Evolutionary conservation across 1,140 invertebrate genomes (phyloP).

Genomic region (Diprion similis): DNA sequence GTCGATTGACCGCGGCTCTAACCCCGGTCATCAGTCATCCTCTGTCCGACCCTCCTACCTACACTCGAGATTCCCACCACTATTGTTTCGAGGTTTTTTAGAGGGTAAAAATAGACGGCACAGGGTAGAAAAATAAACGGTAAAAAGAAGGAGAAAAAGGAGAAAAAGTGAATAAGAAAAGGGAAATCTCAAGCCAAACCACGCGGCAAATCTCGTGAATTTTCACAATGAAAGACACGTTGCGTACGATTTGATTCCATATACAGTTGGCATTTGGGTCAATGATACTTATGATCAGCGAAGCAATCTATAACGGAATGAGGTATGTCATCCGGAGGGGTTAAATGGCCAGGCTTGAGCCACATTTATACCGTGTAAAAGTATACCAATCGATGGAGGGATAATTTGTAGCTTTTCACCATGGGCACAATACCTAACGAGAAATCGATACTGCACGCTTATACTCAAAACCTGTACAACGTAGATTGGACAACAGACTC

Average conservation of each 20-base stretch:
- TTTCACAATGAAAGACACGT: not conserved
- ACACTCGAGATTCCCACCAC: no score
- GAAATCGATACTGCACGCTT: no score
- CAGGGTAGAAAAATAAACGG: not conserved
- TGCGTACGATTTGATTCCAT: not conserved
- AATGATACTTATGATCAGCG: not conserved
- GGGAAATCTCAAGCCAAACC: no score
- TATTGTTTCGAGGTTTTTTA: no score
- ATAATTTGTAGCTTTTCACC: not conserved
- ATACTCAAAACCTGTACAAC: no score
- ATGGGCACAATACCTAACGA: not conserved
- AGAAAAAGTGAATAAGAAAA: not conserved
- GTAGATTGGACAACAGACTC: no score
- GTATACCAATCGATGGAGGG: not conserved
- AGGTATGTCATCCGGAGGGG: not conserved
- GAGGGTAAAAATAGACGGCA: not conserved
- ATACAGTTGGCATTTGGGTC: not conserved
- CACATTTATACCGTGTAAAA: not conserved
- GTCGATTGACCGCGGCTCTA: not conserved
- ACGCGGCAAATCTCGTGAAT: no score
- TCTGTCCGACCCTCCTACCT: not conserved
- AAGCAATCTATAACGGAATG: not conserved
- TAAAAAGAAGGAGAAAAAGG: not conserved
- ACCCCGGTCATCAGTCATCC: conserved; percentile 1
- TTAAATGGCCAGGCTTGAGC: not conserved